Percentiles rank a stretch among this genome's conserved stretches.
Conservation (phyloP, 1,140 invertebrate species). For the Pogonomyrmex californicus region DNA sequence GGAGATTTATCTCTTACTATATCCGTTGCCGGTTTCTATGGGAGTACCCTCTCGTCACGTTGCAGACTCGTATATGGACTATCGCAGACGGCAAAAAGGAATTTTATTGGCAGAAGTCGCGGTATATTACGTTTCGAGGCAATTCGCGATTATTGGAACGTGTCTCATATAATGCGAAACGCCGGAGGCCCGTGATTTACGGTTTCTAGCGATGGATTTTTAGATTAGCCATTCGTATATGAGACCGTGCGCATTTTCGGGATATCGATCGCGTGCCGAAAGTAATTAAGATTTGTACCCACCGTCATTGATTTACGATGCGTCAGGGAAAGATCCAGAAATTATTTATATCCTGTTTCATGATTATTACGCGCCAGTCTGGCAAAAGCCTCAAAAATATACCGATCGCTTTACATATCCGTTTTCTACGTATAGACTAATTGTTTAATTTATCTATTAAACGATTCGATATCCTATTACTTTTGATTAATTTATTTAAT, state of each 20-base stretch:
- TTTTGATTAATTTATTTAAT: constrained; percentile 15
- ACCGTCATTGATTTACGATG: constrained; percentile 5
- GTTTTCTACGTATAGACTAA: background rate
- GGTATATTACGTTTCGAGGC: constrained; percentile 60
- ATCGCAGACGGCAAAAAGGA: constrained; percentile 56
- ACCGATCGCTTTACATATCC: background rate
- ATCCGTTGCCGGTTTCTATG: constrained; percentile 42
- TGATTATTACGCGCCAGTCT: constrained; percentile 4
- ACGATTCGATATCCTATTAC: background rate
- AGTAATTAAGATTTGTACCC: constrained; percentile 29
- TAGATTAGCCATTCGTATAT: constrained; percentile 41
- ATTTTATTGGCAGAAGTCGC: constrained; percentile 60
- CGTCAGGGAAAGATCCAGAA: background rate
- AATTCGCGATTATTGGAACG: constrained; percentile 64
- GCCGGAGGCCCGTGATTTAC: constrained; percentile 46
- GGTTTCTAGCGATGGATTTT: constrained; percentile 42
- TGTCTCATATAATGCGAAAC: constrained; percentile 63
- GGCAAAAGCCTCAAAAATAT: no score
- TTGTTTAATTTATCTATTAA: background rate
- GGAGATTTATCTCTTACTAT: constrained; percentile 55
- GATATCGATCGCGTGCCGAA: constrained; percentile 6
- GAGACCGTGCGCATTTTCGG: constrained; percentile 6
- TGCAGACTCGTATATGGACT: constrained; percentile 54
- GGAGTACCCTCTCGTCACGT: constrained; percentile 54
- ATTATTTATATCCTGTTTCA: constrained; percentile 22